Evolutionary conservation across 2,113 vertebrate genomes (phyloP).

Genomic region (Passer montanus): DNA sequence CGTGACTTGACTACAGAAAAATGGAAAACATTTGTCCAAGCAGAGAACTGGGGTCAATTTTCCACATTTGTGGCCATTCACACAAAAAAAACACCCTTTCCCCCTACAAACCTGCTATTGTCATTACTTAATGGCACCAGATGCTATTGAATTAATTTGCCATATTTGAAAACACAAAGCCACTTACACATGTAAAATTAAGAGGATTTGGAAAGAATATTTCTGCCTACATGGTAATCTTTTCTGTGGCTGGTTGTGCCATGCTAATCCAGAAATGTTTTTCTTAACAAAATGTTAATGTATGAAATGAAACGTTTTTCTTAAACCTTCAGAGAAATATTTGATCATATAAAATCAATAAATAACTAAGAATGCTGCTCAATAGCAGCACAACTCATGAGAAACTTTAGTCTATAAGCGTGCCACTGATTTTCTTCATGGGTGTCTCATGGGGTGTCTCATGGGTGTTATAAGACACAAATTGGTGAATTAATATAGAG

Average conservation of each 20-base stretch:
- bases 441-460: neutral
- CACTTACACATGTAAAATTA: neutral
- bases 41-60: neutral
- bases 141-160: neutral
- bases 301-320: neutral
- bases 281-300: neutral
- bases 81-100: neutral
- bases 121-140: neutral
- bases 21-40: neutral
- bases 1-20: neutral
- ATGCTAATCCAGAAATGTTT: neutral
- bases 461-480: neutral
- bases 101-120: rapidly evolving
- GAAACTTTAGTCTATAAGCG: neutral
- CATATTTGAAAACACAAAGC: neutral
- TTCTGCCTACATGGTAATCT: rapidly evolving
- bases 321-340: neutral
- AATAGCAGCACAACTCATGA: neutral
- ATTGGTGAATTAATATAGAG: neutral
- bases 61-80: neutral
- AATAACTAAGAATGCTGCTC: neutral
- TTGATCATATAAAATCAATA: neutral
- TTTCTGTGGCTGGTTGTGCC: neutral
- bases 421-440: neutral
- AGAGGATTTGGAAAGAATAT: neutral